Evolutionary conservation across 2,113 vertebrate genomes (phyloP).

Genomic region (Gymnobelideus leadbeateri): DNA sequence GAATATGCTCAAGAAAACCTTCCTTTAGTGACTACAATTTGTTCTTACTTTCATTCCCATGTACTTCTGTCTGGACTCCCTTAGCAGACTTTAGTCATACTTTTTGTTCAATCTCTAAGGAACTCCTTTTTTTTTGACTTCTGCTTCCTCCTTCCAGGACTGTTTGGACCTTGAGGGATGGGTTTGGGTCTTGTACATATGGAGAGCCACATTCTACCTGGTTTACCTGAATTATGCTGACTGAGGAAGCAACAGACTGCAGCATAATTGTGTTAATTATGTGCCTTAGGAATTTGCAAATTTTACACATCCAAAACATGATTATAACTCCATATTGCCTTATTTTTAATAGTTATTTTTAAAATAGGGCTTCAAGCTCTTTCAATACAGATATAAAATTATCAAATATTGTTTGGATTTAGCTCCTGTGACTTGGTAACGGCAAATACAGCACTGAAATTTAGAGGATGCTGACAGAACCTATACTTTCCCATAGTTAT

Average conservation of each 20-base stretch:
- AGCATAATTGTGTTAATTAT: constrained; percentile 4
- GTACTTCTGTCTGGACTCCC: background rate
- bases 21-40: background rate
- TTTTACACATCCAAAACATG: background rate
- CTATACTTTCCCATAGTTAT: background rate
- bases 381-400: background rate
- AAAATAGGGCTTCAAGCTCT: background rate
- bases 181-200: background rate
- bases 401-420: background rate
- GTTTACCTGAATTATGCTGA: background rate
- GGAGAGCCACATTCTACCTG: background rate
- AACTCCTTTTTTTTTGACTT: background rate
- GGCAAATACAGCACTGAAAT: background rate
- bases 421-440: background rate
- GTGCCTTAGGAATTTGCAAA: background rate
- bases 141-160: background rate
- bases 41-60: background rate
- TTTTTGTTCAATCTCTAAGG: background rate
- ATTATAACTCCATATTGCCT: background rate
- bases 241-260: background rate
- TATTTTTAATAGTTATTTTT: background rate
- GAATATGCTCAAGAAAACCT: background rate
- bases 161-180: background rate
- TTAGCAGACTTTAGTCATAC: background rate
- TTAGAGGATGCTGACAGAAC: background rate